Conservation (phyloP, 2,797 vertebrate genomes). For the Epinephelus coioides region DNA sequence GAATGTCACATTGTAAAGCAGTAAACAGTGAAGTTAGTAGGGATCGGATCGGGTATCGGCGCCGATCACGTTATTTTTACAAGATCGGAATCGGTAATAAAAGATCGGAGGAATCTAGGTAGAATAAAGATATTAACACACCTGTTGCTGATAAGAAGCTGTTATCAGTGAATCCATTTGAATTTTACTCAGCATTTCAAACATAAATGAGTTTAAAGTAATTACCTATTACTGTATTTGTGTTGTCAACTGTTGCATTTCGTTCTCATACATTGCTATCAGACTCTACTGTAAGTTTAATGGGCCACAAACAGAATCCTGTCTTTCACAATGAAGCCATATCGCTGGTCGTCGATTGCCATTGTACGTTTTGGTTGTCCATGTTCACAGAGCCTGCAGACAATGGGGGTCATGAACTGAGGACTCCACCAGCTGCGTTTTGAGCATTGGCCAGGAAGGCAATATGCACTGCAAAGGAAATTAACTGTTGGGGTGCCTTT, state of each 20-base stretch:
- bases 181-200: not conserved
- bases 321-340: conserved; percentile 4
- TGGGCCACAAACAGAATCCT: not conserved
- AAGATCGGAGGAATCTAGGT: too few species aligned
- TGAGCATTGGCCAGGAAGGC: conserved; percentile 51
- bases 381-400: conserved; percentile 46
- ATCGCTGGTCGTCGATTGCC: conserved; percentile 34
- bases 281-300: conserved; percentile 10
- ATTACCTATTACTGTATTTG: not conserved
- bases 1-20: not conserved
- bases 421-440: conserved; percentile 42
- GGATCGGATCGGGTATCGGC: too few species aligned
- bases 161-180: not conserved
- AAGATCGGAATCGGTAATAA: too few species aligned
- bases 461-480: conserved; percentile 63
- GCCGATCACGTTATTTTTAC: too few species aligned
- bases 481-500: conserved; percentile 62
- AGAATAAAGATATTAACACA: conserved; percentile 3
- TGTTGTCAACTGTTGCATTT: not conserved
- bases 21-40: too few species aligned
- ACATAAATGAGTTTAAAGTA: not conserved
- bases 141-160: not conserved
- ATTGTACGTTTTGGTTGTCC: conserved; percentile 40
- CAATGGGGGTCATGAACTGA: conserved; percentile 59
- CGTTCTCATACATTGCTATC: not conserved